These are phyloP conservation scores for Busseola fusca DNA, from an alignment of 2,888 invertebrate genomes.

Conservation along the genomic window DNA sequence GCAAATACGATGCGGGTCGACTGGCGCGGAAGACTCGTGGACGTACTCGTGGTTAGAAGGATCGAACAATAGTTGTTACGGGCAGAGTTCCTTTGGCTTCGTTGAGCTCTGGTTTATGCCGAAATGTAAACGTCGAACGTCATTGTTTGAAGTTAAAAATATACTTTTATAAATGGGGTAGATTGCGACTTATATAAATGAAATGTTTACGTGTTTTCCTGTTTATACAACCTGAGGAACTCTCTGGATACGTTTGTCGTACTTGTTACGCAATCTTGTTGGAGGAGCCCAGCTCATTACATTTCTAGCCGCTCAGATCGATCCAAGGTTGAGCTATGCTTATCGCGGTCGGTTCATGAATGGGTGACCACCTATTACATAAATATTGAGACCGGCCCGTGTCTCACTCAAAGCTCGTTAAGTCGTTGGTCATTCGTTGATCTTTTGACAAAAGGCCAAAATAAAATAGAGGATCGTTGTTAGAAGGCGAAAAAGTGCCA, in stretches of 20 bases:
- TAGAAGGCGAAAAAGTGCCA: too few species aligned
- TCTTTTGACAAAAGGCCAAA: too few species aligned
- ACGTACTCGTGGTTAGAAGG: slow-evolving; percentile 10
- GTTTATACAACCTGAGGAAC: background rate
- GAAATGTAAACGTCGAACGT: background rate
- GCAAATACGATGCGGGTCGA: background rate
- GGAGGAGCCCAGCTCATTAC: too few species aligned
- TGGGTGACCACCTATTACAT: too few species aligned
- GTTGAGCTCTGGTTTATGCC: background rate
- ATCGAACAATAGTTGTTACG: background rate
- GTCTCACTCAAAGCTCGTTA: too few species aligned
- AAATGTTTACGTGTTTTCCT: background rate
- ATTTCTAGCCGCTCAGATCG: too few species aligned
- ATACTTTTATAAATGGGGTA: background rate
- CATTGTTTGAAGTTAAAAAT: background rate
- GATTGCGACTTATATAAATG: background rate
- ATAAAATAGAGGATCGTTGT: too few species aligned
- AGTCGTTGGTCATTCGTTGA: too few species aligned
- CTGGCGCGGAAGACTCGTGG: background rate
- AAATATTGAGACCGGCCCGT: too few species aligned
- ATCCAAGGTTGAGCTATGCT: too few species aligned
- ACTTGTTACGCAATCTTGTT: too few species aligned
- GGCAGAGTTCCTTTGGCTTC: slow-evolving; percentile 19
- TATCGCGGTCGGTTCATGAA: too few species aligned
- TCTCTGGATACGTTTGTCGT: background rate